Conservation (phyloP, 2,888 invertebrate species). For the Micropterix aruncella region DNA sequence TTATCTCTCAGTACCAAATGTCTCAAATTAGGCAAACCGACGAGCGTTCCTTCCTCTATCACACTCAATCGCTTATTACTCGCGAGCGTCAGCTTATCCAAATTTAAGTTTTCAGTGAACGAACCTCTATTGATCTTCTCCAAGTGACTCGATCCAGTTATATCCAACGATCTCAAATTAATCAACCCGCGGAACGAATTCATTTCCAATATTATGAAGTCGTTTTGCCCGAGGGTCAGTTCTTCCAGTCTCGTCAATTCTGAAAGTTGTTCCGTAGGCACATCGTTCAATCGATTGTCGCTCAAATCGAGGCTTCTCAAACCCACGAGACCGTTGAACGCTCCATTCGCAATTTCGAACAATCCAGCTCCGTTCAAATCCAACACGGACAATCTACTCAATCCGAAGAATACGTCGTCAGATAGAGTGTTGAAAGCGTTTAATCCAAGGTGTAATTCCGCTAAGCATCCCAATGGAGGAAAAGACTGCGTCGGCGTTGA, state of each 20-base stretch:
- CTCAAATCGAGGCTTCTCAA: slow-evolving; percentile 62
- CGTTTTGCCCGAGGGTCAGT: slow-evolving; percentile 70
- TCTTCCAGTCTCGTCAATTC: slow-evolving; percentile 63
- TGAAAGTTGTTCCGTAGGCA: slow-evolving; percentile 64
- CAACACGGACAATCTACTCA: slow-evolving; percentile 58
- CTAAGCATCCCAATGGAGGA: slow-evolving; percentile 58
- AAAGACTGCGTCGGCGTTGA: slow-evolving; percentile 63
- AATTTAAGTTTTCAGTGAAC: slow-evolving; percentile 65
- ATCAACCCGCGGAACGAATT: slow-evolving; percentile 67
- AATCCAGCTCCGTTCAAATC: slow-evolving; percentile 72
- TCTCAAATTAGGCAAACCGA: slow-evolving; percentile 64
- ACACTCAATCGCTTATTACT: slow-evolving; percentile 62
- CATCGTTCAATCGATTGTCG: slow-evolving; percentile 60
- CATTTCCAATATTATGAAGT: slow-evolving; percentile 52
- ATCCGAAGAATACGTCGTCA: slow-evolving; percentile 64
- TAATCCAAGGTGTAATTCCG: slow-evolving; percentile 72
- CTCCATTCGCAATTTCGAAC: slow-evolving; percentile 60
- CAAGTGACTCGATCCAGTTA: slow-evolving; percentile 63
- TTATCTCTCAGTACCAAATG: slow-evolving; percentile 68
- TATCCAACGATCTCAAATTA: slow-evolving; percentile 61
- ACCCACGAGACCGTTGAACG: slow-evolving; percentile 61
- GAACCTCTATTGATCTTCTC: slow-evolving; percentile 63
- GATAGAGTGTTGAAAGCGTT: slow-evolving; percentile 67
- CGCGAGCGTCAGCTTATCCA: slow-evolving; percentile 61
- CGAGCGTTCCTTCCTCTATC: slow-evolving; percentile 62